phyloP scores from a whole-genome alignment of 2,113 vertebrate genomes.

The Phalacrocorax carbo region DNA sequence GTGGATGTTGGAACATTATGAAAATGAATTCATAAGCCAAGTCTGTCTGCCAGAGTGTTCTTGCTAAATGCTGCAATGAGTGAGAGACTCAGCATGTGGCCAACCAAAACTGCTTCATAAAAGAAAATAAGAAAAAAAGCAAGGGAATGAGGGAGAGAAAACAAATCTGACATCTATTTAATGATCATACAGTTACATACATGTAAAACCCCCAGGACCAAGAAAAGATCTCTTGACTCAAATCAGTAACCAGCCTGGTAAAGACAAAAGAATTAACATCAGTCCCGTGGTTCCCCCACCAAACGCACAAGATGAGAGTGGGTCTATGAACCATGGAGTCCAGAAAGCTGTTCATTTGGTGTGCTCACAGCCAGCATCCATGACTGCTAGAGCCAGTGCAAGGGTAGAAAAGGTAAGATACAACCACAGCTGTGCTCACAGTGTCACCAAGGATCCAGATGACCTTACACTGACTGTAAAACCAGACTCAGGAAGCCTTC shows the following conservation, averaged over 20 bases:
- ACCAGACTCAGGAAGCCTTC: neutral
- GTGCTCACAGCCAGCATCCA: neutral
- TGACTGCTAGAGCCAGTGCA: neutral
- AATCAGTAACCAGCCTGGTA: neutral
- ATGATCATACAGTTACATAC: neutral
- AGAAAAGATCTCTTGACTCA: neutral
- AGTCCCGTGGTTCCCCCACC: too few species aligned
- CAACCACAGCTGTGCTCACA: neutral
- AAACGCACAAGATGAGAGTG: neutral
- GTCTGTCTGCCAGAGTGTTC: conserved; percentile 64
- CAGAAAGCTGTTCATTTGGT: neutral
- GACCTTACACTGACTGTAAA: neutral
- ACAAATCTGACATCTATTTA: conserved; percentile 37
- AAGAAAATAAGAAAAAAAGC: conserved; percentile 24
- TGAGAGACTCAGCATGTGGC: conserved; percentile 70
- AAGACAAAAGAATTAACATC: neutral
- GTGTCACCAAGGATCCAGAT: neutral
- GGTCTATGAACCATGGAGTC: neutral
- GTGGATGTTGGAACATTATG: conserved; percentile 71
- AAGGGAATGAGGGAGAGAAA: conserved; percentile 3
- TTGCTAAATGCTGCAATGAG: conserved; percentile 68
- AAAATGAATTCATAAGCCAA: conserved; percentile 76
- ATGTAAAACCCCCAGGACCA: neutral
- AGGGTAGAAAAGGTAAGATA: neutral
- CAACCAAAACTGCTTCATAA: conserved; percentile 53